phyloP scores from a whole-genome alignment of 2,797 vertebrate genomes.

The Iguana delicatissima region DNA sequence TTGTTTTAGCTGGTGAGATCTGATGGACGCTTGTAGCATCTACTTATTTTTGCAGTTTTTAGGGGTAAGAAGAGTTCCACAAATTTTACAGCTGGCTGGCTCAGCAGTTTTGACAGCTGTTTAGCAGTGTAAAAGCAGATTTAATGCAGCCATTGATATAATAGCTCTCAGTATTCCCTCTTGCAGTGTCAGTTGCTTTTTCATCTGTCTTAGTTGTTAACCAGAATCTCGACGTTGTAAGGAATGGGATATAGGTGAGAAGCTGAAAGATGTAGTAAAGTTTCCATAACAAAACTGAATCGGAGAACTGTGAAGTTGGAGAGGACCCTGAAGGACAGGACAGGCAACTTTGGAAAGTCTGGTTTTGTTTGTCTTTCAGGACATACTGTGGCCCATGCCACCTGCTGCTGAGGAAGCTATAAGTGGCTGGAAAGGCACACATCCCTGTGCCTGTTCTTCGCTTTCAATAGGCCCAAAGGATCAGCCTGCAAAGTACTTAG shows the following conservation, averaged over 20 bases:
- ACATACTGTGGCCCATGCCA: too few relatives aligned
- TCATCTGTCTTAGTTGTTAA: not conserved
- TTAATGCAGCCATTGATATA: not conserved
- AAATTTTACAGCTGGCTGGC: not conserved
- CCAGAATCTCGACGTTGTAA: not conserved
- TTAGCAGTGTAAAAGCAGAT: not conserved
- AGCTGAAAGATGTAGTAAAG: not conserved
- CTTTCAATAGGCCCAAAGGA: too few relatives aligned
- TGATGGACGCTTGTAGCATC: not conserved
- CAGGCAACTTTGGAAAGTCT: too few relatives aligned
- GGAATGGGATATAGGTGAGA: not conserved
- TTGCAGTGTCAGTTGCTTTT: not conserved
- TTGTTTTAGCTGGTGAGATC: not conserved
- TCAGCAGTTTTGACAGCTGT: not conserved
- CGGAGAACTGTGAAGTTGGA: not conserved
- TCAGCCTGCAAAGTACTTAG: too few relatives aligned
- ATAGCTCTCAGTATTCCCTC: not conserved
- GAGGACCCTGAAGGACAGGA: not conserved
- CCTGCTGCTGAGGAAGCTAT: too few relatives aligned
- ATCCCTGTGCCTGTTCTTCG: too few relatives aligned
- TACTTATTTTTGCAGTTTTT: not conserved
- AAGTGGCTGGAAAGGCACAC: too few relatives aligned
- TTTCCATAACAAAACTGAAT: not conserved
- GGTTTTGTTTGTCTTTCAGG: too few relatives aligned
- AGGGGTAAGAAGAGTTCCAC: not conserved